phyloP scores from a whole-genome alignment of 2,888 invertebrate species.

The Onthophagus sagittarius region DNA sequence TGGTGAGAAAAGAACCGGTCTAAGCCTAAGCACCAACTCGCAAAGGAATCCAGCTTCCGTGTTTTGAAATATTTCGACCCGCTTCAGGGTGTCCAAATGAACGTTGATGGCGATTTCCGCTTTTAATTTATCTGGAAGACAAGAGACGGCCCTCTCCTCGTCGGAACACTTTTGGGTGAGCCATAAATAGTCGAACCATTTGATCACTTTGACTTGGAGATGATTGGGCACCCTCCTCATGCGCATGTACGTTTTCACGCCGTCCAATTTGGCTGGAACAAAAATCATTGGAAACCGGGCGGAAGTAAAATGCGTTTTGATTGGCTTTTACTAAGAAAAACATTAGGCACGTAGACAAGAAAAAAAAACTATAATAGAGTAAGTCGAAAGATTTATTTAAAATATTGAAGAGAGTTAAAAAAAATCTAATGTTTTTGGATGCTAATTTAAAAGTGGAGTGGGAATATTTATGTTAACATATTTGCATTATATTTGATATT shows the following conservation, averaged over 20 bases:
- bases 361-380: background rate
- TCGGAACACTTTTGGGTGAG: conserved; percentile 97
- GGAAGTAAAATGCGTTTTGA: background rate
- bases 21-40: conserved; percentile 88
- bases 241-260: conserved; percentile 97
- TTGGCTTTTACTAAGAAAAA: background rate
- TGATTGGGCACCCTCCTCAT: conserved; percentile 93
- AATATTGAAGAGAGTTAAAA: background rate
- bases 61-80: conserved; percentile 99
- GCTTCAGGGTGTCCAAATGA: conserved; percentile 94
- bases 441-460: background rate
- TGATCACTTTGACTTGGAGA: conserved; percentile 95
- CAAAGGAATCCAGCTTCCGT: conserved; percentile 98
- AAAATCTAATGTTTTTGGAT: background rate
- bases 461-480: background rate
- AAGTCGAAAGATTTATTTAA: background rate
- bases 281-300: conserved; percentile 24
- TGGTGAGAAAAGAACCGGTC: conserved; percentile 96
- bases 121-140: conserved; percentile 95
- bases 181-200: conserved; percentile 99
- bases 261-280: conserved; percentile 92
- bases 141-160: conserved; percentile 93
- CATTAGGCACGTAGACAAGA: background rate
- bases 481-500: too few species aligned
- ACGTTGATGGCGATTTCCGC: conserved; percentile 99